Evolutionary conservation across 2,113 vertebrate genomes (phyloP).

Genomic region (Cnemophilus loriae): DNA sequence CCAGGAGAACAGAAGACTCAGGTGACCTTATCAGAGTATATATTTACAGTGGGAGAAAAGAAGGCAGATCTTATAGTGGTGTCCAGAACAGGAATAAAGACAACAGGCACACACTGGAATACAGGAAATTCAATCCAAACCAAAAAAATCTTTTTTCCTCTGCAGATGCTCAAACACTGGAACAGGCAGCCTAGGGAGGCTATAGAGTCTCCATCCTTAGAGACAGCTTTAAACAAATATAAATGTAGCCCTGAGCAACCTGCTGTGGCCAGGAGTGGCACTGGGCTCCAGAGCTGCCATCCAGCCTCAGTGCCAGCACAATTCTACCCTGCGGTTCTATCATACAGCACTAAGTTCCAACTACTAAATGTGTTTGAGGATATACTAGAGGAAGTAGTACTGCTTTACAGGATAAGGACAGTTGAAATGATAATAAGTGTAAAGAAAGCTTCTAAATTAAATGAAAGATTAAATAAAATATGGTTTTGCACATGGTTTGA

Average conservation of each 20-base stretch:
- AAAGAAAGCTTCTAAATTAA: not conserved
- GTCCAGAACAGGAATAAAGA: not conserved
- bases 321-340: accelerated
- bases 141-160: not conserved
- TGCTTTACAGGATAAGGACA: not conserved
- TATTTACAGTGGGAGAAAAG: not conserved
- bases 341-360: not conserved
- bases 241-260: not conserved
- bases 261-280: not conserved
- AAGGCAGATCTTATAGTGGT: not conserved
- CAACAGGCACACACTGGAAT: not conserved
- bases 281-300: not conserved
- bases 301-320: not conserved
- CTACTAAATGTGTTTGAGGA: not conserved
- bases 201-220: not conserved
- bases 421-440: not conserved
- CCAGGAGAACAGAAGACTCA: not conserved
- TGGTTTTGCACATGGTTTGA: not conserved
- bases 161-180: not conserved
- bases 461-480: not conserved
- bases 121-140: not conserved
- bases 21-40: not conserved
- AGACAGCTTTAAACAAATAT: not conserved
- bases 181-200: not conserved
- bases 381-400: not conserved